Evolutionary conservation across 2,888 invertebrate species (phyloP), one percentile per base, ranked within the genome.

Genomic region (Muschampia plurimacula): DNA sequence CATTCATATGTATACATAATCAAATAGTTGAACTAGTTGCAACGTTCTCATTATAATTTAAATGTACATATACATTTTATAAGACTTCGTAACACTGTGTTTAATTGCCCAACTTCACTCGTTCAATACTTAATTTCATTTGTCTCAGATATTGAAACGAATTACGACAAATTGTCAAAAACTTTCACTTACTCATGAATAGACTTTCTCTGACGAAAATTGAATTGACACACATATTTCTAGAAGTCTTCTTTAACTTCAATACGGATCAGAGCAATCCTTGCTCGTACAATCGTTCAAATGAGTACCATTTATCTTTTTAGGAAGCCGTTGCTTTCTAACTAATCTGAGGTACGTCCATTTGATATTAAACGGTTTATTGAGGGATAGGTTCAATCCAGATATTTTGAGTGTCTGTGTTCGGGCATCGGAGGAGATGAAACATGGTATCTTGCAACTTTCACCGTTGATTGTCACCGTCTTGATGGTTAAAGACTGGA

Each of bases 321-420:
- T 32, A 3, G 32, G 0, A 3, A 15, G 4, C 13, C 39, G 12
- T 5, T 64, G 55, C 22, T 41, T 46, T 22, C 52, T 52, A 32
- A 22, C 57, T 41, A 72, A n/a, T 68, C 75, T 74, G 59, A 75
- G 52, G 55, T 87, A 86, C 8, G 81, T 80, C 91, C 93, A 91
- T 60, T 85, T 87, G 0, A 94, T 76, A 52, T 80, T 84, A 68
- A 94, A 89, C 0, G 87, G 84, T 68, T 87, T 90, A 64, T 92
- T 91, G 9, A 94, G 75, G 0, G 90, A 79, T 1, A 92, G 69
- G n/a, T 86, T 90, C 0, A 89, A 77, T 9, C 83, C 84, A 7
- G 77, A 80, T n/a, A 94, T 77, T 8, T 83, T 80, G 0, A 94
- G 76, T 1, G 86, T 81, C 64, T 84, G 85, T 0, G 82, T 86